These are phyloP conservation scores for Leptopilina boulardi DNA, from an alignment of 1,140 invertebrate genomes.

Conservation along the genomic window DNA sequence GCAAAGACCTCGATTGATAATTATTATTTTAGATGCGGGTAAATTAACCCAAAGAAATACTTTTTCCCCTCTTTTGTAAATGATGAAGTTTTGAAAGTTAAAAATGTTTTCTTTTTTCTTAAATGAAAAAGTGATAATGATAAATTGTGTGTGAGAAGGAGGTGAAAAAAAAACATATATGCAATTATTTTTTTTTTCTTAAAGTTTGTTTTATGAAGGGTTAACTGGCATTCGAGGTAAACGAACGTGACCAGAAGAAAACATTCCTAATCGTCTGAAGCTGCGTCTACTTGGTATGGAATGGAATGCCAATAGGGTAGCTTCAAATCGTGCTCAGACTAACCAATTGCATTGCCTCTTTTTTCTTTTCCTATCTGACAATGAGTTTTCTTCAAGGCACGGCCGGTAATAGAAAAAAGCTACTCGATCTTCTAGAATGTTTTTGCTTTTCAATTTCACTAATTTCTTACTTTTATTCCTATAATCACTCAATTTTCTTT, in stretches of 20 bases:
- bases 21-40: background rate
- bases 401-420: slow-evolving; percentile 30
- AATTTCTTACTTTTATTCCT: no score
- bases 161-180: no score
- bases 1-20: background rate
- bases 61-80: no score
- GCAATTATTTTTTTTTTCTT: background rate
- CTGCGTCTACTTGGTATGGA: slow-evolving; percentile 17
- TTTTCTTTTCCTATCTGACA: slow-evolving; percentile 15
- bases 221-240: background rate
- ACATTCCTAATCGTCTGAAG: slow-evolving; percentile 31
- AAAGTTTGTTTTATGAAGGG: slow-evolving; percentile 13
- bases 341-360: background rate
- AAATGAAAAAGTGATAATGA: no score
- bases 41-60: slow-evolving; percentile 2
- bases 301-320: slow-evolving; percentile 19
- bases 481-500: no score
- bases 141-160: background rate
- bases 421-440: background rate
- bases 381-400: slow-evolving; percentile 27
- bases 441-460: slow-evolving; percentile 17
- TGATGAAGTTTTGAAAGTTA: no score
- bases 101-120: no score
- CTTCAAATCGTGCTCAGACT: slow-evolving; percentile 15
- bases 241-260: slow-evolving; percentile 22